A percentile compares a stretch with the other conserved stretches of the same genome.
These are phyloP conservation scores for Phrynocephalus forsythii DNA, from an alignment of 2,797 vertebrate genomes.

Conservation along the genomic window DNA sequence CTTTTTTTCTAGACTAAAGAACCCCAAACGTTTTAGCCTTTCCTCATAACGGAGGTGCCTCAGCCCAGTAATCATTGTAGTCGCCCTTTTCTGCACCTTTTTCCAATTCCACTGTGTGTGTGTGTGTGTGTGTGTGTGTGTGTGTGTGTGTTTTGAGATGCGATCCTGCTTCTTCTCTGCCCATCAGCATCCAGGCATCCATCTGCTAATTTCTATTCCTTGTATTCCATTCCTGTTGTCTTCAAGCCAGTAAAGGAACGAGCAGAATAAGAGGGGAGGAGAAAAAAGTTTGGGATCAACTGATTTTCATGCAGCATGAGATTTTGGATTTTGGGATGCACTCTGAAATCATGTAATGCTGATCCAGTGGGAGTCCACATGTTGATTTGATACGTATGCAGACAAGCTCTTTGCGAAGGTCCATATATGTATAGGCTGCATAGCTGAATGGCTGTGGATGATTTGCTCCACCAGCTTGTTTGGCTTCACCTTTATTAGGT, in stretches of 20 bases:
- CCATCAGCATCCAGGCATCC: background rate
- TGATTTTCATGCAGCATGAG: background rate
- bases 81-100: no score
- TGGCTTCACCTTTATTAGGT: constrained; percentile 25
- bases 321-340: background rate
- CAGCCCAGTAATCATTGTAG: no score
- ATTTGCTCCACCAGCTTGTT: constrained; percentile 23
- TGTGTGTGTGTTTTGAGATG: no score
- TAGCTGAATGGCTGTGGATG: constrained; percentile 1
- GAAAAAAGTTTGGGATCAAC: background rate
- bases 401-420: background rate
- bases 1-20: no score
- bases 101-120: no score
- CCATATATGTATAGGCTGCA: background rate
- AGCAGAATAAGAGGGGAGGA: background rate
- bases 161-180: background rate
- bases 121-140: no score
- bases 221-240: background rate
- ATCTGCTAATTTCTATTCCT: background rate
- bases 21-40: no score
- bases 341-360: no score
- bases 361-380: background rate
- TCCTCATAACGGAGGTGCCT: no score
- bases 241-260: no score
- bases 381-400: background rate